Evolutionary conservation across 2,888 invertebrate species (phyloP), one percentile per base, ranked within the genome.

Genomic region (Scaptomyza caliginosa): DNA sequence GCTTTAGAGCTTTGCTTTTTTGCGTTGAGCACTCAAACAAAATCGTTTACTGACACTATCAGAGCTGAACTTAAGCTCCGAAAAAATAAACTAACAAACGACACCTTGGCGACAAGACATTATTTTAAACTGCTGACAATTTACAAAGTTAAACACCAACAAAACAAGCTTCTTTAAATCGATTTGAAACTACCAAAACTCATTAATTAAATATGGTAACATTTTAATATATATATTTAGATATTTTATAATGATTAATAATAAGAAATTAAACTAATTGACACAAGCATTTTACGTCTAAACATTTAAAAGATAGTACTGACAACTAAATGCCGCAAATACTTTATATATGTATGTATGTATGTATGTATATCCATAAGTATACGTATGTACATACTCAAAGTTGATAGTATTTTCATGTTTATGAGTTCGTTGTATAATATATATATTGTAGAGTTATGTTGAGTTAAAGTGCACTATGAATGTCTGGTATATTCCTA

Each of bases 221-320:
- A 59, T 45, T 59, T 59, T 63, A 55, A 55, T 63, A 26, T 26
- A 26, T 42, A 0, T 13, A 7, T n/a, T n/a, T n/a, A n/a, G n/a
- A n/a, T 16, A 13, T 43, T 16, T 26, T 10, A 36, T 24, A 1
- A 38, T 38, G 11, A n/a, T 40, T 63, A 60, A 50, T 34, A 30
- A 49, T 69, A 45, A 45, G 54, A 67, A 50, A 40, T 67, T 36
- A 54, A 36, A 62, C 24, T 54, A 57, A 54, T 67, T 73, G 71
- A 71, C 74, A 71, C 71, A 71, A 71, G 54, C 57, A 71, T 57
- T 8, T 48, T 39, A 67, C 68, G 19, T 63, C 26, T 57, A 55
- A 36, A 46, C 51, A 43, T 60, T 10, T 42, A 32, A 57, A 43
- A 49, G 8, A 39, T 42, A 56, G 40, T 57, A 42, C 36, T 48